Percentiles rank a stretch among this genome's conserved stretches.
Conservation (phyloP, 2,888 invertebrate genomes). For the Plagiodera versicolora region DNA sequence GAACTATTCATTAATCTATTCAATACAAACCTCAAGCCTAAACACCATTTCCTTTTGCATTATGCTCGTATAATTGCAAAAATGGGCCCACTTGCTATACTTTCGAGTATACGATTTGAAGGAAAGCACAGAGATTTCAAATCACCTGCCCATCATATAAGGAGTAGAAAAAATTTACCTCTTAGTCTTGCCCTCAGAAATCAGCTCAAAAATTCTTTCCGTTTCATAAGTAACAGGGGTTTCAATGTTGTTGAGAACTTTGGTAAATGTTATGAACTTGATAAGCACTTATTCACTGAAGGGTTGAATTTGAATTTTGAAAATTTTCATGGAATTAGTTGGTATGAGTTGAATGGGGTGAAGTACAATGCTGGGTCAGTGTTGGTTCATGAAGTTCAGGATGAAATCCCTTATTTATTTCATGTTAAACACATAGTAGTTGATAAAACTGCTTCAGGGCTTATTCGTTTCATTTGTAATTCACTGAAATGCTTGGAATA, state of each 20-base stretch:
- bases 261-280: slow-evolving; percentile 7
- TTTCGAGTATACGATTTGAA: slow-evolving; percentile 7
- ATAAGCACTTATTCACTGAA: slow-evolving; percentile 2
- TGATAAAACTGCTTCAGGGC: not conserved
- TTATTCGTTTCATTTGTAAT: slow-evolving; percentile 9
- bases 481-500: slow-evolving; percentile 8
- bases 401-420: slow-evolving; percentile 7
- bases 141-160: slow-evolving; percentile 8
- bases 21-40: slow-evolving; percentile 8
- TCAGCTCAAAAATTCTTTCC: slow-evolving; percentile 6
- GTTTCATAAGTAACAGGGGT: slow-evolving; percentile 2
- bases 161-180: slow-evolving; percentile 6
- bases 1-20: slow-evolving; percentile 1
- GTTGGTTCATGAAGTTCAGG: slow-evolving; percentile 5
- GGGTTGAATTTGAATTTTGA: slow-evolving; percentile 1
- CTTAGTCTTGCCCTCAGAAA: slow-evolving; percentile 5
- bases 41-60: slow-evolving; percentile 7
- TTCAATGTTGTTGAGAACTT: slow-evolving; percentile 3
- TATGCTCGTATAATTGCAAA: slow-evolving; percentile 8
- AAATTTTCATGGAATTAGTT: slow-evolving; percentile 6
- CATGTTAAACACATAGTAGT: slow-evolving; percentile 9
- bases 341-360: slow-evolving; percentile 11
- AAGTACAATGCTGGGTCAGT: slow-evolving; percentile 7
- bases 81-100: slow-evolving; percentile 6
- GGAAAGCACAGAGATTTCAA: slow-evolving; percentile 9